A percentile compares a stretch with the other conserved stretches of the same genome.
These are phyloP conservation scores for Turritopsis rubra DNA, from an alignment of 30 jellyfish, hydroid and myxozoan genomes.

Conservation along the genomic window DNA sequence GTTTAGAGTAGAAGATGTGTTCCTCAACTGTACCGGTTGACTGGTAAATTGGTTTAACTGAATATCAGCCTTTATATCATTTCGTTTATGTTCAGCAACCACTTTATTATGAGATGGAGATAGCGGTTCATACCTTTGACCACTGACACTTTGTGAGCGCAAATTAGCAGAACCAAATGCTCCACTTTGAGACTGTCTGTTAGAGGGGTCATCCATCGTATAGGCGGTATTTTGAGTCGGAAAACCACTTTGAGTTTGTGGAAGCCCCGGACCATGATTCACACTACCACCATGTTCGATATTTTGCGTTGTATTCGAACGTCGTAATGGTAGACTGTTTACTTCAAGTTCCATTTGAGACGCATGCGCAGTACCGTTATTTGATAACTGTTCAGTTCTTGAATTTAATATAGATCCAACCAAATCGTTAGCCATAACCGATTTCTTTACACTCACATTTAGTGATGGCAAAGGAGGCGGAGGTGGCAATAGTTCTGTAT, in stretches of 20 bases:
- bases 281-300: background rate
- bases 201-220: no score
- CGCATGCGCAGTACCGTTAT: background rate
- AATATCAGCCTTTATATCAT: conserved; percentile 21
- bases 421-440: conserved; percentile 6
- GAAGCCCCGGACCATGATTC: background rate
- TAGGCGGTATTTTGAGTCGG: background rate
- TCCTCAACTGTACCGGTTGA: conserved; percentile 32
- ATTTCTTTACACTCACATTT: conserved; percentile 9
- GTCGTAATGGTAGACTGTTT: background rate
- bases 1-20: background rate
- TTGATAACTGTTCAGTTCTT: background rate
- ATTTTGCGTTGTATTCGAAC: background rate
- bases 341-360: background rate
- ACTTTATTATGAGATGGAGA: conserved; percentile 1
- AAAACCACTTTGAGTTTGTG: no score
- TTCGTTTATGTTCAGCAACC: conserved; percentile 4
- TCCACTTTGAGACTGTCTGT: no score
- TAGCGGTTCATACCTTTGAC: background rate
- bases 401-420: background rate
- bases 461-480: conserved; percentile 85
- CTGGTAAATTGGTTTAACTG: conserved; percentile 32
- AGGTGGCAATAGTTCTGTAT: conserved; percentile 60
- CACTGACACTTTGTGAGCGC: background rate
- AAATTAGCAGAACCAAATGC: background rate